Conservation (phyloP, 2,797 vertebrate genomes). For the Margarornis squamiger region DNA sequence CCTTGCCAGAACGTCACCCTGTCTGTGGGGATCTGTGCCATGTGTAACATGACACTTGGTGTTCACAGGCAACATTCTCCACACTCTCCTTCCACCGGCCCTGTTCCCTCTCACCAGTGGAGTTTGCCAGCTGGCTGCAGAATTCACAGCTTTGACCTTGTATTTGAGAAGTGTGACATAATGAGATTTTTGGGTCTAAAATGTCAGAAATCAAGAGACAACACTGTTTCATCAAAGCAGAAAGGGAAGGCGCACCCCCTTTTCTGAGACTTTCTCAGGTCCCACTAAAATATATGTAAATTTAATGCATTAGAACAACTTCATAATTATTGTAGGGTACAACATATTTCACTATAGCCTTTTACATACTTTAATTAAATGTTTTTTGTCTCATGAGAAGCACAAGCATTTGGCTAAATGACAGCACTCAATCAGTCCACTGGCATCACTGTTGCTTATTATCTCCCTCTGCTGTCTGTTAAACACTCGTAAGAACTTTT, state of each 20-base stretch:
- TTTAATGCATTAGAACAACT: neutral
- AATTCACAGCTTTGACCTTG: neutral
- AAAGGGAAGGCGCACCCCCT: neutral
- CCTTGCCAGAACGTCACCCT: neutral
- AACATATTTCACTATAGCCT: neutral
- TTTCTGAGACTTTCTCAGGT: neutral
- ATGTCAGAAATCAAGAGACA: neutral
- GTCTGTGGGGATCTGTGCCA: neutral
- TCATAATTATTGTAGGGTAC: neutral
- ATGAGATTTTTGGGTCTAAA: neutral
- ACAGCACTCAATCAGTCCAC: neutral
- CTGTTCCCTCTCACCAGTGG: neutral
- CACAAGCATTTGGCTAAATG: neutral
- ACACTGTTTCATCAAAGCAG: neutral
- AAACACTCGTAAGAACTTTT: neutral
- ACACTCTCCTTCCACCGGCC: accelerated
- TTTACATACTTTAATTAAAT: neutral
- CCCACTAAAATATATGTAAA: neutral
- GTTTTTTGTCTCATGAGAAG: neutral
- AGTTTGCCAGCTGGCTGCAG: neutral
- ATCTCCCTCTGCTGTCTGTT: neutral
- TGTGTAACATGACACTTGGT: neutral
- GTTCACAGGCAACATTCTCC: neutral
- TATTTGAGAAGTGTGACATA: neutral
- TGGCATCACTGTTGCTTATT: neutral